Conservation (phyloP, 2,113 vertebrate species). For the Phyllostomus hastatus region DNA sequence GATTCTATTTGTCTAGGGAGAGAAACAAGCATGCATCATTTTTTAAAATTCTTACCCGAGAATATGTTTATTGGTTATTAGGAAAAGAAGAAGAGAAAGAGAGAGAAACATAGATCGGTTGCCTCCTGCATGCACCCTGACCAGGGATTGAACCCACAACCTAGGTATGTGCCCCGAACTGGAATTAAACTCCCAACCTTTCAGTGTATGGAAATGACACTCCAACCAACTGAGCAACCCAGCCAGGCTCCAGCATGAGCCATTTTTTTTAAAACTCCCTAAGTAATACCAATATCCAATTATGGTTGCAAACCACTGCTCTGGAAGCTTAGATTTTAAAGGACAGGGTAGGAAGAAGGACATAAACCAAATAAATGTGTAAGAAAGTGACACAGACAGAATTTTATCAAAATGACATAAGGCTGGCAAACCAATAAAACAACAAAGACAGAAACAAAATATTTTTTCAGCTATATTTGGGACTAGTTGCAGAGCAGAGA, state of each 20-base stretch:
- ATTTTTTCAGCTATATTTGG: not conserved
- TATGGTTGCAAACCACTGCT: not conserved
- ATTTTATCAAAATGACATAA: conserved; percentile 13
- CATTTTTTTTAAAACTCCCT: not conserved
- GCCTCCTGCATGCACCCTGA: too few species aligned
- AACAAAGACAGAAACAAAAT: not conserved
- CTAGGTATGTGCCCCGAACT: too few species aligned
- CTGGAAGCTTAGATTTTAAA: not conserved
- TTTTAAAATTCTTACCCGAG: too few species aligned
- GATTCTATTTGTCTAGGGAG: not conserved
- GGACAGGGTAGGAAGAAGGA: not conserved
- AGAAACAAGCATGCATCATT: not conserved
- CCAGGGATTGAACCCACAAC: too few species aligned
- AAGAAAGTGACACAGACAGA: not conserved
- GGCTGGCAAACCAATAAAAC: not conserved
- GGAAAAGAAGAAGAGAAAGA: too few species aligned
- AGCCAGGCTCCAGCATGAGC: not conserved
- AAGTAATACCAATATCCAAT: not conserved
- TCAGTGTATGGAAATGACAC: too few species aligned
- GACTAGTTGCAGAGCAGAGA: not conserved
- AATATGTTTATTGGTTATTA: too few species aligned
- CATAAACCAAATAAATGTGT: not conserved
- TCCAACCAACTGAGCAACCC: too few species aligned
- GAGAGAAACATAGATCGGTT: too few species aligned
- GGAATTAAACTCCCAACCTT: too few species aligned